These are phyloP conservation scores for Trachymyrmex septentrionalis DNA, from an alignment of 1,140 invertebrate species.

Conservation along the genomic window DNA sequence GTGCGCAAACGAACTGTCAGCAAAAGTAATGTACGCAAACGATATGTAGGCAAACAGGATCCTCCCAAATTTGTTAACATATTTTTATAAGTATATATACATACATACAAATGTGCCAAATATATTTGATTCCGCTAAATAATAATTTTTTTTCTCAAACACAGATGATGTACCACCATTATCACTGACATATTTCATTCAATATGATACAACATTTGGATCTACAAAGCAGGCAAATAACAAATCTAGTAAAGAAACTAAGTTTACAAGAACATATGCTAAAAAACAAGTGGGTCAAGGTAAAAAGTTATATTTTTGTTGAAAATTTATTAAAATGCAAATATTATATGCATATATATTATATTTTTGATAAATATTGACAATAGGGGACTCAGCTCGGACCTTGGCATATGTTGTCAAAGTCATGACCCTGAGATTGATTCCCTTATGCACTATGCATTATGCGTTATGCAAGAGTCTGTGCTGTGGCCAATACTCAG, in stretches of 20 bases:
- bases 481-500: too few species aligned
- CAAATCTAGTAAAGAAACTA: constrained; percentile 75
- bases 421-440: too few species aligned
- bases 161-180: constrained; percentile 73
- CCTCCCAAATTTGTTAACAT: background rate
- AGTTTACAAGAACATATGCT: constrained; percentile 78
- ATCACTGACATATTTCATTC: constrained; percentile 80
- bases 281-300: constrained; percentile 79
- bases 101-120: background rate
- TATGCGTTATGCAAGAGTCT: too few species aligned
- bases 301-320: constrained; percentile 47
- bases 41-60: too few species aligned
- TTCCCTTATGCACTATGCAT: too few species aligned
- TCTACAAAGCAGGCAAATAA: constrained; percentile 67
- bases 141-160: constrained; percentile 53
- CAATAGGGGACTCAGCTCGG: too few species aligned
- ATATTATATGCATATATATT: background rate
- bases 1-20: too few species aligned
- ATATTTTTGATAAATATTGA: too few species aligned
- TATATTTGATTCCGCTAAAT: background rate
- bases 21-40: too few species aligned
- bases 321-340: constrained; percentile 16
- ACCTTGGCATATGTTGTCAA: too few species aligned
- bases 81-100: background rate
- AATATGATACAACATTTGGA: constrained; percentile 78